Base-by-base conservation (phyloP, 2,797 vertebrate genomes). In the Choloepus didactylus region DNA sequence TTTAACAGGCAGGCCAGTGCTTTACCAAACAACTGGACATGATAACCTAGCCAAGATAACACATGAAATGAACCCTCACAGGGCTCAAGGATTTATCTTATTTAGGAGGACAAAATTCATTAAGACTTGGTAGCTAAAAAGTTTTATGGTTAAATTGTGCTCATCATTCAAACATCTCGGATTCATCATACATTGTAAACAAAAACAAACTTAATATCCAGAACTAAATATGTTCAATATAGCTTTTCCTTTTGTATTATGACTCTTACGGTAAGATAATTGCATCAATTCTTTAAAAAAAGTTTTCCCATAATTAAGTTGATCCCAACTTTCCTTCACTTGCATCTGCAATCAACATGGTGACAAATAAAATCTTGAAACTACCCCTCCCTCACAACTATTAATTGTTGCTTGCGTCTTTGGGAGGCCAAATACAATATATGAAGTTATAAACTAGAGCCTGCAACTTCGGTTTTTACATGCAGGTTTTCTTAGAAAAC, bases 121-220 rank as follows among this genome's bases (percentile, higher is more conserved):
- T 64, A 70, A 44, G n/a, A 84, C 1, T 31, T 51, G 67, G 27
- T 41, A 62, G 3, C 12, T 31, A 19, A 35, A 18, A 15, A 35
- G 18, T 35, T 92, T 72, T 51, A 51, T 11, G 41, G 18, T 9
- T 82, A 60, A 2, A 3, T 38, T 69, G 66, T 82, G 12, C 6
- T 87, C 16, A 44, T 60, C n/a, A 29, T 87, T 12, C 21, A 60
- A 87, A 91, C 29, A 70, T 44, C 18, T 81, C 62, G 83, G 35
- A 54, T 11, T 69, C 60, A 41, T 31, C 11, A 44, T 41, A 81
- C 16, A 91, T 49, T 91, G 86, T 85, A 88, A 91, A 70, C 60
- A 54, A 91, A 76, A 87, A 23, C 12, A 76, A 87, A 80, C 18
- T 62, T 49, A 93, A 79, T 87, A 75, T 80, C 29, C n/a, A 70